phyloP scores from a whole-genome alignment of 2,797 vertebrate species.

The Gallinago solitaria region DNA sequence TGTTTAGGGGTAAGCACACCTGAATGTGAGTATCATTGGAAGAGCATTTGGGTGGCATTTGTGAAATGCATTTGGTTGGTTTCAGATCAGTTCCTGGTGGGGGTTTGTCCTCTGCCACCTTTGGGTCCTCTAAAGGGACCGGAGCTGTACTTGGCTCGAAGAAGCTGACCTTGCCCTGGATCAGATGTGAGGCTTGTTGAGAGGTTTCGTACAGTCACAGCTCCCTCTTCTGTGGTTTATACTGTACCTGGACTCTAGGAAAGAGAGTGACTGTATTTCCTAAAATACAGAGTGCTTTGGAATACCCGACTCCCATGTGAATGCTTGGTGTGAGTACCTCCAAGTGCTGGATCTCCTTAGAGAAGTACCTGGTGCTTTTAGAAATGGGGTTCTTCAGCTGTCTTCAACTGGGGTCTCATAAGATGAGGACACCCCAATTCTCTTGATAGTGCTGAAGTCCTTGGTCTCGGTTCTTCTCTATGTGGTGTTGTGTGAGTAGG shows the following conservation, averaged over 20 bases:
- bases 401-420: background rate
- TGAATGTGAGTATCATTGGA: background rate
- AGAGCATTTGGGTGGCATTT: background rate
- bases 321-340: background rate
- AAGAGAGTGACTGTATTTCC: background rate
- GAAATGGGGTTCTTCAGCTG: background rate
- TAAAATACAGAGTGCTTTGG: background rate
- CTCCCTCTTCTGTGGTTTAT: background rate
- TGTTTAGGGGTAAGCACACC: background rate
- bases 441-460: background rate
- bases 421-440: background rate
- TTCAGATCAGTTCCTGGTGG: background rate
- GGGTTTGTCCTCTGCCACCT: background rate
- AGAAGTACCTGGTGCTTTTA: background rate
- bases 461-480: background rate
- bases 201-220: background rate
- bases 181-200: background rate
- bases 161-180: background rate
- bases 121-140: background rate
- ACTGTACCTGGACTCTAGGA: background rate
- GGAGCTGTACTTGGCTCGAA: background rate
- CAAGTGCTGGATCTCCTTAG: background rate
- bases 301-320: background rate
- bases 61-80: background rate
- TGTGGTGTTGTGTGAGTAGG: background rate